A percentile compares a stretch with the other conserved stretches of the same genome.
phyloP scores from a whole-genome alignment of 1,140 invertebrate genomes.

The Trissolcus basalis region DNA sequence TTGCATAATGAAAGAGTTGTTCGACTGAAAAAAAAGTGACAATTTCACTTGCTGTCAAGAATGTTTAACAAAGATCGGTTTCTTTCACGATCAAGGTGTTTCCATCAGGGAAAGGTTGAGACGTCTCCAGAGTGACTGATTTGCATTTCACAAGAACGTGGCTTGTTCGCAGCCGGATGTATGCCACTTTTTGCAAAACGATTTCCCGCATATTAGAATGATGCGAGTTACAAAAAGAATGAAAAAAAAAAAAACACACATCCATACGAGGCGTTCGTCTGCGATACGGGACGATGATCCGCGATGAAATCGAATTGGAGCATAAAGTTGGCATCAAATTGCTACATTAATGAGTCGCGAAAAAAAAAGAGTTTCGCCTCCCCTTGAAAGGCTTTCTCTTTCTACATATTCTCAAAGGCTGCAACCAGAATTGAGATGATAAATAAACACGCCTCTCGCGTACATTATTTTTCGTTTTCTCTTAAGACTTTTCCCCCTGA shows the following conservation, averaged over 20 bases:
- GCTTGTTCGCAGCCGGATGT: constrained; percentile 17
- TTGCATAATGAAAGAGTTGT: neutral
- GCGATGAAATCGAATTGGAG: constrained; percentile 30
- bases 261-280: neutral
- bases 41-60: neutral
- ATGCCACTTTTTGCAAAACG: constrained; percentile 8
- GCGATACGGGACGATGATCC: constrained; percentile 2
- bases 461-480: neutral
- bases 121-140: constrained; percentile 22
- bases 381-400: constrained; percentile 25
- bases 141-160: constrained; percentile 28
- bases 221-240: neutral
- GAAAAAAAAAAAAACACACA: neutral
- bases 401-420: neutral
- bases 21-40: neutral
- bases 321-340: constrained; percentile 20
- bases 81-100: neutral
- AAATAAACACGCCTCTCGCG: neutral
- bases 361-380: constrained; percentile 2
- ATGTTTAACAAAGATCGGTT: neutral
- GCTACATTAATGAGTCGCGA: constrained; percentile 5
- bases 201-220: neutral
- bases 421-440: neutral
- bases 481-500: too few relatives aligned
- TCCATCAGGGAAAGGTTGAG: constrained; percentile 9